phyloP scores from a whole-genome alignment of 1,140 invertebrate species.

The Micrasema longulum region DNA sequence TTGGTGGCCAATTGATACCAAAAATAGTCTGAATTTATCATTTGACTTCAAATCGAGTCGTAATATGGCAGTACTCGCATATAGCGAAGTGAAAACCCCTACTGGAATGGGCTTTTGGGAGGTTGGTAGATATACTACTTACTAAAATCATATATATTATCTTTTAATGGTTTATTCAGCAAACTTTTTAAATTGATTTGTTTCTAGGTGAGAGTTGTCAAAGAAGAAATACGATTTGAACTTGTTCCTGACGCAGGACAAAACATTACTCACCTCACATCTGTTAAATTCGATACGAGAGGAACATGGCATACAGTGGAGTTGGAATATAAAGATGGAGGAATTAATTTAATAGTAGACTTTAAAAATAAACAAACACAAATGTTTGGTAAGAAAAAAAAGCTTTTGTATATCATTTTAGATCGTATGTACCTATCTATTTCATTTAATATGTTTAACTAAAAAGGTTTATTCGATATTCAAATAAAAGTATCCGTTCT shows the following conservation, averaged over 20 bases:
- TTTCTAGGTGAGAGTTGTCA: slow-evolving; percentile 77
- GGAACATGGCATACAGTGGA: slow-evolving; percentile 84
- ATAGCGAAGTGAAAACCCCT: slow-evolving; percentile 79
- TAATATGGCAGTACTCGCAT: slow-evolving; percentile 85
- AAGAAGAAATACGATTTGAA: slow-evolving; percentile 86
- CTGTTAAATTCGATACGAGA: slow-evolving; percentile 80
- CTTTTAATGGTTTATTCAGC: background rate
- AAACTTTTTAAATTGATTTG: slow-evolving; percentile 27
- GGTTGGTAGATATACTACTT: slow-evolving; percentile 65
- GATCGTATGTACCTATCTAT: too few species aligned
- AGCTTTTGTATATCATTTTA: background rate
- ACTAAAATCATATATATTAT: background rate
- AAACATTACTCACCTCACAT: slow-evolving; percentile 80
- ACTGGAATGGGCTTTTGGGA: slow-evolving; percentile 86
- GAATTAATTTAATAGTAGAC: slow-evolving; percentile 80
- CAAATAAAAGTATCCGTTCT: too few species aligned
- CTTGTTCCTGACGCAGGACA: slow-evolving; percentile 77
- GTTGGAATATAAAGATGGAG: slow-evolving; percentile 79
- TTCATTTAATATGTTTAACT: too few species aligned
- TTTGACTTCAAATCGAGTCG: slow-evolving; percentile 92
- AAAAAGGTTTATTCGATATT: too few species aligned
- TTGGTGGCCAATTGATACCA: slow-evolving; percentile 82
- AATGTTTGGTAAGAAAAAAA: slow-evolving; percentile 72
- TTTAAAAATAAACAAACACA: slow-evolving; percentile 78
- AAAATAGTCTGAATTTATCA: slow-evolving; percentile 79